A percentile compares a stretch with the other conserved stretches of the same genome.
These are phyloP conservation scores for Fukomys damarensis DNA, from an alignment of 2,113 vertebrate species.

Conservation along the genomic window DNA sequence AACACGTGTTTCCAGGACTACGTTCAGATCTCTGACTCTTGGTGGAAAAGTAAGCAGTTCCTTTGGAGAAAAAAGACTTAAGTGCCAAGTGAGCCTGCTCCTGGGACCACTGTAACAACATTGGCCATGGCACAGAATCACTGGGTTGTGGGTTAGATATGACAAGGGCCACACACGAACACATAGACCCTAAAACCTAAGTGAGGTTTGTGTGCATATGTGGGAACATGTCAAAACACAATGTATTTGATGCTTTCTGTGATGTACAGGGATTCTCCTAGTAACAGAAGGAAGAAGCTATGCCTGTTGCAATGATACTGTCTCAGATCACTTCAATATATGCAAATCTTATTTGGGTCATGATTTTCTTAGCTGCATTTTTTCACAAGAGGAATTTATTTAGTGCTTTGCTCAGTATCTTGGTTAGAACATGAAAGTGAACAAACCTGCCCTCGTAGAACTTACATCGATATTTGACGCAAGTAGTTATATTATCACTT, in stretches of 20 bases:
- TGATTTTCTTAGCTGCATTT: background rate
- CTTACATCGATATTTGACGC: fast-evolving
- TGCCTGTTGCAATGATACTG: fast-evolving
- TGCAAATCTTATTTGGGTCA: background rate
- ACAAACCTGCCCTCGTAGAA: fast-evolving
- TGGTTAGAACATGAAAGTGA: background rate
- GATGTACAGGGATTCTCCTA: background rate
- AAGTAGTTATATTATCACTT: too few relatives aligned
- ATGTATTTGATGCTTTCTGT: background rate
- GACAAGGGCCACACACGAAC: background rate
- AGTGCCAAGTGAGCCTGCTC: background rate
- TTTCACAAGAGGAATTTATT: too few relatives aligned
- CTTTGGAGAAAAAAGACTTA: background rate
- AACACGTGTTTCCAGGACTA: background rate
- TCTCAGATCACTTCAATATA: background rate
- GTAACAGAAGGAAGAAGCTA: background rate
- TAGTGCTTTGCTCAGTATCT: background rate
- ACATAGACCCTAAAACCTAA: background rate
- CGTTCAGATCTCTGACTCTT: background rate
- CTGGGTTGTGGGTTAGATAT: background rate
- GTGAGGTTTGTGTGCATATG: background rate
- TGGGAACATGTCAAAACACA: background rate
- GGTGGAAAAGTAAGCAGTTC: background rate
- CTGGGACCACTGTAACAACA: background rate
- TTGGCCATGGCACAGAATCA: fast-evolving